Conservation (phyloP, 2,888 invertebrate genomes). For the Tipula vernalis region DNA sequence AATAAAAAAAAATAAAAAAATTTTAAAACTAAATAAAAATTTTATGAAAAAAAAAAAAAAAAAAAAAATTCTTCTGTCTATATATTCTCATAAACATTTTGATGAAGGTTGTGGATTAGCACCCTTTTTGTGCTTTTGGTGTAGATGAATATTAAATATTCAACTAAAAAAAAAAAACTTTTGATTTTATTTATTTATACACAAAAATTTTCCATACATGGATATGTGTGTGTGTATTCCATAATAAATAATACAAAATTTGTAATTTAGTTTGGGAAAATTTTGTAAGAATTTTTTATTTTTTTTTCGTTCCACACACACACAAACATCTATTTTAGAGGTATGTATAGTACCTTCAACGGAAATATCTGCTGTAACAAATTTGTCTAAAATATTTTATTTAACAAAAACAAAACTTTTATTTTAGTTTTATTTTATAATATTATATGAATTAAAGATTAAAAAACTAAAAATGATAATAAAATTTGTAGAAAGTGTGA, state of each 20-base stretch:
- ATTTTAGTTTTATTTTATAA: not conserved
- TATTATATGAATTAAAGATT: not conserved
- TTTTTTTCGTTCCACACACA: not conserved
- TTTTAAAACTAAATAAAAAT: not conserved
- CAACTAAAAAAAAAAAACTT: not conserved
- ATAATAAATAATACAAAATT: not conserved
- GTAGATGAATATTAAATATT: conserved; percentile 4
- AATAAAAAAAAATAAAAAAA: not conserved
- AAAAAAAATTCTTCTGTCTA: not conserved
- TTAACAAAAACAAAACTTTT: not conserved
- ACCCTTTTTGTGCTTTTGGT: conserved; percentile 4
- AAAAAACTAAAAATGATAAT: not conserved
- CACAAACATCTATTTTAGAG: not conserved
- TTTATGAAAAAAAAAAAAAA: not conserved
- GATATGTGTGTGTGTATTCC: not conserved
- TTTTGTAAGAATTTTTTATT: not conserved
- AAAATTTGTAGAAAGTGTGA: not conserved
- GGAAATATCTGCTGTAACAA: not conserved
- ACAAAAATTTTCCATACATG: not conserved
- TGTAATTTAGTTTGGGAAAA: not conserved
- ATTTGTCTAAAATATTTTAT: not conserved
- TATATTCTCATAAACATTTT: not conserved
- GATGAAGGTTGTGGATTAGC: not conserved
- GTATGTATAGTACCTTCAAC: not conserved
- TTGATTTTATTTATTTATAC: not conserved